Evolutionary conservation across 2,113 vertebrate species (phyloP).

Genomic region (Polypterus bichir): DNA sequence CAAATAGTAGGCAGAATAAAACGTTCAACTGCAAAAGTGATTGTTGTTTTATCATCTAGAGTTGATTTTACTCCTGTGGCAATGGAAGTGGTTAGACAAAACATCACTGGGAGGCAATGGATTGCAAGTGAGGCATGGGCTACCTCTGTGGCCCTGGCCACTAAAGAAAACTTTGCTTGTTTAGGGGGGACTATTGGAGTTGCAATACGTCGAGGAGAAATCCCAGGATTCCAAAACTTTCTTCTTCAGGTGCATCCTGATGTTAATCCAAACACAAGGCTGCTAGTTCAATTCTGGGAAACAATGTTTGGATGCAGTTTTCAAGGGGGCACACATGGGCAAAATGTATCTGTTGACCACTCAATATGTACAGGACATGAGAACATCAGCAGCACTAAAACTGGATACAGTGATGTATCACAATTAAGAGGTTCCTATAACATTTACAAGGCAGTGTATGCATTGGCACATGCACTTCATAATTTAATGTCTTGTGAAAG

Average conservation of each 20-base stretch:
- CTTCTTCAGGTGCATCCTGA: background rate
- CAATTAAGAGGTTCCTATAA: constrained; percentile 4
- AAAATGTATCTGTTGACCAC: too few species aligned
- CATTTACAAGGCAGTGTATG: constrained; percentile 10
- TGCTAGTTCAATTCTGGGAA: constrained; percentile 2
- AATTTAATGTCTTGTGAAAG: constrained; percentile 3
- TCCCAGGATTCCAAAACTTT: constrained; percentile 1
- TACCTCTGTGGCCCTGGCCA: background rate
- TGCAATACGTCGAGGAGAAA: constrained; percentile 3
- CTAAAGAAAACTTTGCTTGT: background rate
- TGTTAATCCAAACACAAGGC: background rate
- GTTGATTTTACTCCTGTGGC: constrained; percentile 4
- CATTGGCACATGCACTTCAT: constrained; percentile 5
- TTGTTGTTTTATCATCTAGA: constrained; percentile 3
- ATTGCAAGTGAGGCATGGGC: constrained; percentile 14
- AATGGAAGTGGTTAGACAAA: constrained; percentile 9
- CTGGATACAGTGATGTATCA: background rate
- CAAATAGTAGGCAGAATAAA: constrained; percentile 6
- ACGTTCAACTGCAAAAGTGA: constrained; percentile 3
- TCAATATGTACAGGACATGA: constrained; percentile 5
- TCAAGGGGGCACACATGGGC: background rate
- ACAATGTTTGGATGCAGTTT: constrained; percentile 4
- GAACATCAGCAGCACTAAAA: background rate
- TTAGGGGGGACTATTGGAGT: constrained; percentile 9
- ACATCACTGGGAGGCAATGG: constrained; percentile 11